Base-by-base conservation (phyloP, 2,113 vertebrate species). In the Neotragus pygmaeus region DNA sequence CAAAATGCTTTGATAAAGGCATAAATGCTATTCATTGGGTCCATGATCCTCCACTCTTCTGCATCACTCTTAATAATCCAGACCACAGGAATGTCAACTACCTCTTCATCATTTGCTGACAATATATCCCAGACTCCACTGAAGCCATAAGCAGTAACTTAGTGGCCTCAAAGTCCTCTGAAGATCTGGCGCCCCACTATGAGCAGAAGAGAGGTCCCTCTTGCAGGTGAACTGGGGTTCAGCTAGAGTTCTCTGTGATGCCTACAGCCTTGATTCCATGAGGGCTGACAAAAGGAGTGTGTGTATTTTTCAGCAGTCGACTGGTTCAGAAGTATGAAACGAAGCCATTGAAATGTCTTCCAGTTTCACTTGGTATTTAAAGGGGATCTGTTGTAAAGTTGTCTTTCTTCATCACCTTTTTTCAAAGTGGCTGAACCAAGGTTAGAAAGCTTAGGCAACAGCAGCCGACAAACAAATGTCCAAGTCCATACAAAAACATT, bases 291-390 rank as follows among this genome's bases (percentile, higher is more conserved):
- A 81, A 82, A 93, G 5, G 15, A 57, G 19, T 9, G 7, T 36
- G 25, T 83, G 17, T 85, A 12, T 53, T 95, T 87, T 92, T 85
- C 70, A 78, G 39, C 45, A 90, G 90, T 75, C 17, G 7, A 78
- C 73, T 58, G 43, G 11, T 88, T 95, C 94, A 82, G 53, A 96
- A 90, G 66, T 47, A 96, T 36, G 51, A 95, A 96, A 88, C 49
- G 66, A 77, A 96, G 85, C 62, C 77, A 78, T 55, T 28, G 47
- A 73, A 95, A 73, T 43, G 57, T 88, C 94, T 94, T 88, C 66
- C n/a, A 43, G 45, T 95, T 85, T 96, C 80, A 58, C 49, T 47
- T 43, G 64, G 57, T 13, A 83, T 5, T 4, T 83, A 80, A 90
- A 45, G 58, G 19, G 5, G 10, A 73, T 80, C 80, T 90, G 53